Percentiles rank a stretch among this genome's conserved stretches.
These are phyloP conservation scores for Lamprotornis superbus DNA, from an alignment of 2,113 vertebrate species.

Conservation along the genomic window DNA sequence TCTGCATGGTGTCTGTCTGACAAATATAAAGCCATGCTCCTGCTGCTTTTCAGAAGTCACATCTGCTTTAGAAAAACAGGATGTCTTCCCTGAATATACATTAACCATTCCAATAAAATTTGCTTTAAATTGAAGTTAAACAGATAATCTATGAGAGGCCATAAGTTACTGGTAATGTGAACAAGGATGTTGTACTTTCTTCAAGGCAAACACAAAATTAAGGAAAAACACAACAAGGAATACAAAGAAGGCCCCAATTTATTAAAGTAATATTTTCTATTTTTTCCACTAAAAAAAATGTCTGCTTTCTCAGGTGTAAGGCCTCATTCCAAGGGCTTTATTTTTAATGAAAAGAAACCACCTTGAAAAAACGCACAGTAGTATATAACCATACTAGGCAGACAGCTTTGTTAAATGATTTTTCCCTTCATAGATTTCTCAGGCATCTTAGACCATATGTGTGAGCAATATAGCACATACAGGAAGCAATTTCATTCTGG, in stretches of 20 bases:
- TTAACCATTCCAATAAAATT: background rate
- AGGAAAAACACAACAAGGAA: background rate
- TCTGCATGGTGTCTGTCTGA: background rate
- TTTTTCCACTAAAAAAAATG: background rate
- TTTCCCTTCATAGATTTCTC: slow-evolving; percentile 13
- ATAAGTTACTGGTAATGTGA: background rate
- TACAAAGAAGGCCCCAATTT: background rate
- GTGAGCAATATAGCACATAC: background rate
- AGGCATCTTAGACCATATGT: background rate
- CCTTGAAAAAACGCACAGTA: background rate
- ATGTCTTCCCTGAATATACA: background rate
- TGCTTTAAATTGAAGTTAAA: background rate
- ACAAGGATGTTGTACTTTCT: background rate
- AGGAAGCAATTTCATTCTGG: background rate
- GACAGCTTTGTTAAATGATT: slow-evolving; percentile 35
- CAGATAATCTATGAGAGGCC: background rate
- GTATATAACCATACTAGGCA: background rate
- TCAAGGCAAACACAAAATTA: background rate
- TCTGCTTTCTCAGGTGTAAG: slow-evolving; percentile 7
- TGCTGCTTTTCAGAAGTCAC: background rate
- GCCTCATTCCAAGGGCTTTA: slow-evolving; percentile 18
- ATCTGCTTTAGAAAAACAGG: background rate
- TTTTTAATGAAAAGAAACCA: slow-evolving; percentile 53
- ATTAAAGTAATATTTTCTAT: background rate
- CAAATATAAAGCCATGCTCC: background rate